Conservation (phyloP, 2,888 invertebrate genomes). For the Agonopterix alstromeriana region DNA sequence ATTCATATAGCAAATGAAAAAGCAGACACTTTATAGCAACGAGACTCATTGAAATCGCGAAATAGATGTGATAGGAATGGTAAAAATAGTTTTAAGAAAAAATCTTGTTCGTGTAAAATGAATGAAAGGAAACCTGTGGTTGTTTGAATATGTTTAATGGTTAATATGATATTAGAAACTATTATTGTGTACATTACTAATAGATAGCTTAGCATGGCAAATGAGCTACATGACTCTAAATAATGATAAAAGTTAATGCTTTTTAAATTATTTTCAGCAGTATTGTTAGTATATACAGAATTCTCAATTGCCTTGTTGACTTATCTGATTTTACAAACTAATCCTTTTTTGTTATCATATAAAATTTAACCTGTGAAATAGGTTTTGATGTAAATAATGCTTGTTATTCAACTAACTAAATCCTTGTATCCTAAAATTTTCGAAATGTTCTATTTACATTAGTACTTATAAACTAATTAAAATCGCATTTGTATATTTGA, state of each 20-base stretch:
- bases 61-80: slow-evolving; percentile 39
- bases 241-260: not conserved
- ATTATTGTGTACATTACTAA: slow-evolving; percentile 1
- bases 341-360: not conserved
- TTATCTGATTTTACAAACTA: too few species aligned
- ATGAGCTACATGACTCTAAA: not conserved
- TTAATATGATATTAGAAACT: not conserved
- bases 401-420: not conserved
- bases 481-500: too few species aligned
- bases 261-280: too few species aligned
- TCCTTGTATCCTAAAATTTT: too few species aligned
- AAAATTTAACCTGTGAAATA: not conserved
- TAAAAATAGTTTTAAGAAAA: slow-evolving; percentile 43
- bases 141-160: slow-evolving; percentile 27
- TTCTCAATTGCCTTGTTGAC: too few species aligned
- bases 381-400: not conserved
- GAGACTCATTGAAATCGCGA: slow-evolving; percentile 53
- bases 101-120: slow-evolving; percentile 63
- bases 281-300: too few species aligned
- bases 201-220: not conserved
- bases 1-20: slow-evolving; percentile 31
- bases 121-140: slow-evolving; percentile 59
- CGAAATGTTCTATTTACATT: too few species aligned
- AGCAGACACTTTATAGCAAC: slow-evolving; percentile 60
- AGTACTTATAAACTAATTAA: too few species aligned